Evolutionary conservation across 2,113 vertebrate genomes (phyloP).

Genomic region (Chunga burmeisteri): DNA sequence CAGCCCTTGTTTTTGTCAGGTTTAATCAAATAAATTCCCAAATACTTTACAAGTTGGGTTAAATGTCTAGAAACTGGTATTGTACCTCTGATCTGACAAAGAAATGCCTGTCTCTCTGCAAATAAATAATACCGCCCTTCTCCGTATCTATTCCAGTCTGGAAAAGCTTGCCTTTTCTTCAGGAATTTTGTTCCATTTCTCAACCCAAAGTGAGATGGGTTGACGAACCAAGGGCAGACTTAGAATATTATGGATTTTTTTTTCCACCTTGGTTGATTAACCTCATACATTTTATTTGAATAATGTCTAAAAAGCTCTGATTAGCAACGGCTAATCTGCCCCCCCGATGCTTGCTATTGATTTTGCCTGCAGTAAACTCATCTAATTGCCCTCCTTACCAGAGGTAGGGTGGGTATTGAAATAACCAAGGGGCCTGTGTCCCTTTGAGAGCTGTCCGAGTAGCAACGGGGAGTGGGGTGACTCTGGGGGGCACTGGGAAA

Average conservation of each 20-base stretch:
- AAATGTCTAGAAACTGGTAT: not conserved
- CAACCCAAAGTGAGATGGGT: slow-evolving; percentile 36
- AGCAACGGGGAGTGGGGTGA: not conserved
- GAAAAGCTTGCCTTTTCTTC: not conserved
- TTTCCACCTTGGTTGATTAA: slow-evolving; percentile 68
- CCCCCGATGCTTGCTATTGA: slow-evolving; percentile 71
- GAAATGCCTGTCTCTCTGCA: accelerated
- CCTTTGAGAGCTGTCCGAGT: not conserved
- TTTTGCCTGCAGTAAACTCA: slow-evolving; percentile 72
- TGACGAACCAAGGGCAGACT: slow-evolving; percentile 56
- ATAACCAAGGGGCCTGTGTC: not conserved
- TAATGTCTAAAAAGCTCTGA: slow-evolving; percentile 74
- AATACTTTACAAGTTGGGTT: not conserved
- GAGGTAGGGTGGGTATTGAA: slow-evolving; percentile 3
- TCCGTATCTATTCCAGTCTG: not conserved
- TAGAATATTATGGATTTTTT: slow-evolving; percentile 66
- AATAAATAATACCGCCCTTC: not conserved
- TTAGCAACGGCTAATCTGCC: slow-evolving; percentile 72
- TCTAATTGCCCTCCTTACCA: slow-evolving; percentile 70
- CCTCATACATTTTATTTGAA: slow-evolving; percentile 71
- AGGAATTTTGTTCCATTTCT: not conserved
- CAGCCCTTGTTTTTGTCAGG: not conserved
- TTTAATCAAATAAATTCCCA: not conserved
- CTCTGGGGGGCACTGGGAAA: not conserved
- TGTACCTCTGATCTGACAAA: not conserved